Conservation (phyloP, 2,113 vertebrate species). For the Cariama cristata region DNA sequence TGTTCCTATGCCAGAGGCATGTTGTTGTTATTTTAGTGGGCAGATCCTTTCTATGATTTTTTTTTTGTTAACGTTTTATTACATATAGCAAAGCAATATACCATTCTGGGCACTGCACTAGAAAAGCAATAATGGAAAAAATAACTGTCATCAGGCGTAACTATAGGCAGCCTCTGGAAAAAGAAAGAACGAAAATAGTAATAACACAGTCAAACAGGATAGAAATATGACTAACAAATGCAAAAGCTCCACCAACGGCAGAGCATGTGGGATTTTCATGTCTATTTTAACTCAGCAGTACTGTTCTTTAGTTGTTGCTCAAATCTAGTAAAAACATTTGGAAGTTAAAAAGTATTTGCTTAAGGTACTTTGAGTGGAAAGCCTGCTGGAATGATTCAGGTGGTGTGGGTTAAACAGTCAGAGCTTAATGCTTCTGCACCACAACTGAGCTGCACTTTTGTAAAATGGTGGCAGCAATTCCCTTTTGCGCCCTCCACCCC, state of each 20-base stretch:
- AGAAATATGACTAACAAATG: not conserved
- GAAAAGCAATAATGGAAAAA: conserved; percentile 41
- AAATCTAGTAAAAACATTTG: not conserved
- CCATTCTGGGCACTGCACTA: not conserved
- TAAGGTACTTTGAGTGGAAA: not conserved
- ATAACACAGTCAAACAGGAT: not conserved
- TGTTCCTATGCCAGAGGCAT: not conserved
- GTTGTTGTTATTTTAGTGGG: conserved; percentile 15
- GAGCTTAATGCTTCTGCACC: not conserved
- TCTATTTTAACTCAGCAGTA: not conserved
- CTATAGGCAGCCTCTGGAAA: conserved; percentile 3
- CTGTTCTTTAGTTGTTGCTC: not conserved
- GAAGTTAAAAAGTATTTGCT: conserved; percentile 4
- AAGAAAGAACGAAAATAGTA: not conserved
- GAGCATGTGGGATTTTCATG: not conserved
- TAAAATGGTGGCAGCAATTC: not conserved
- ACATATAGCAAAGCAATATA: not conserved
- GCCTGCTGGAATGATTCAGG: not conserved
- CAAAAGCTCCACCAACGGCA: not conserved
- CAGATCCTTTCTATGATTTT: not conserved
- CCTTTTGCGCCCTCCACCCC: accelerated
- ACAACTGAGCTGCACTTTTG: accelerated
- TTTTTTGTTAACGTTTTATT: not conserved
- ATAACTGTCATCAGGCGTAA: not conserved
- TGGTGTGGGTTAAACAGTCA: not conserved